Evolutionary conservation across 2,113 vertebrate species (phyloP), one percentile per base, ranked within the genome.

Genomic region (Theropithecus gelada): DNA sequence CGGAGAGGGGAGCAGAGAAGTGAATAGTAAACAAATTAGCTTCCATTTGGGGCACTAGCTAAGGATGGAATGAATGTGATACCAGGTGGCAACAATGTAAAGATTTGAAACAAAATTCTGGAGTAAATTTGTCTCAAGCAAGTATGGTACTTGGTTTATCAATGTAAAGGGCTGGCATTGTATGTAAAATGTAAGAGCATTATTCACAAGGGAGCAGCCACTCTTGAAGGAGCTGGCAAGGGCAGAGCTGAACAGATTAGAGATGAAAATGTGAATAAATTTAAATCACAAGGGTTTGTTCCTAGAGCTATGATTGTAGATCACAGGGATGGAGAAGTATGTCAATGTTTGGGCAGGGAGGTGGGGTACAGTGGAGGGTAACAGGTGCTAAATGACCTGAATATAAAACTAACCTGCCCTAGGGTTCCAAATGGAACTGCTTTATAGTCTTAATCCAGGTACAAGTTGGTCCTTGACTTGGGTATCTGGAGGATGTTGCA

Each of bases 51-150:
- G 48, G 22, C n/a, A 61, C 13, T 68, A 94, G 88, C 43, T 81
- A 85, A 94, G 23, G 72, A 79, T 80, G 72, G 64, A 57, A 66
- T 80, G 45, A 90, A 93, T 40, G 25, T 68, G 72, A 96, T 55
- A 43, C 43, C 32, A 92, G 43, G 16, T 32, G 64, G 70, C 7
- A 90, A 68, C 66, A 48, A 52, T 68, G 12, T 55, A 82, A 97
- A 75, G 13, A 66, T 96, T 94, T 90, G 68, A 79, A 94, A 87
- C 45, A 35, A 79, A 92, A 96, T 72, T 97, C 83, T 96, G 75
- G 83, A 92, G 81, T 90, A 76, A 93, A 95, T 9, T n/a, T 87
- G 70, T 81, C 45, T 97, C 35, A 86, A 43, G 76, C 48, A 64
- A 92, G 32, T 40, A 59, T 25, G 91, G 13, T 22, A 91, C 66